A percentile compares a stretch with the other conserved stretches of the same genome.
These are phyloP conservation scores for Pharmacophagus antenor DNA, from an alignment of 2,888 invertebrate genomes.

Conservation along the genomic window DNA sequence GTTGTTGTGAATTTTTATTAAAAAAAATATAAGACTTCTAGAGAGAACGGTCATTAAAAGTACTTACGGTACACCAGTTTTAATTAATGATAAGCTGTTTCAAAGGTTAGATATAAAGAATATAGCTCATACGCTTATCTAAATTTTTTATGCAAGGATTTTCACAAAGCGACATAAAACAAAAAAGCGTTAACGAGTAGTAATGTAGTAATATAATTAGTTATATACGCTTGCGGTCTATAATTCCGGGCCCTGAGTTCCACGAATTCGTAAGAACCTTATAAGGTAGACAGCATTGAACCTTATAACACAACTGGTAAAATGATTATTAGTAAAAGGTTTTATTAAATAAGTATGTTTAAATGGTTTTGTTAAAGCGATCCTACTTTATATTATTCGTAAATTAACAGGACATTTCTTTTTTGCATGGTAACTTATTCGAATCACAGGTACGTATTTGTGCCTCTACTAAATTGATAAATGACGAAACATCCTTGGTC, in stretches of 20 bases:
- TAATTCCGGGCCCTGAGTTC: too few relatives aligned
- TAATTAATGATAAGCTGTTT: constrained; percentile 16
- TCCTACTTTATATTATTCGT: too few relatives aligned
- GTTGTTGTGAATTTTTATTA: too few relatives aligned
- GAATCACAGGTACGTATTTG: neutral
- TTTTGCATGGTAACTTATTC: neutral
- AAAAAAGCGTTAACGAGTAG: neutral
- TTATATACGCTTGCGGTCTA: too few relatives aligned
- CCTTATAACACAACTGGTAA: too few relatives aligned
- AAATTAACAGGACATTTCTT: neutral
- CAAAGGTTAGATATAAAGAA: constrained; percentile 13
- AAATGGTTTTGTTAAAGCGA: too few relatives aligned
- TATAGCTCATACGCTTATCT: neutral
- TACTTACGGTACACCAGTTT: neutral
- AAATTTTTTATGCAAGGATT: neutral
- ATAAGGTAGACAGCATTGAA: too few relatives aligned
- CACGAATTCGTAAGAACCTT: too few relatives aligned
- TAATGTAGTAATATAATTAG: too few relatives aligned
- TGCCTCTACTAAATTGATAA: neutral
- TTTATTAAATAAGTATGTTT: too few relatives aligned
- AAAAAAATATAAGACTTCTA: too few relatives aligned
- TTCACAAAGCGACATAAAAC: neutral
- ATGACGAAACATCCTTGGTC: neutral
- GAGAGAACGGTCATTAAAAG: neutral
- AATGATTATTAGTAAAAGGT: too few relatives aligned